These are phyloP conservation scores for Megamerina dolium DNA, from an alignment of 2,888 invertebrate genomes.

Conservation along the genomic window DNA sequence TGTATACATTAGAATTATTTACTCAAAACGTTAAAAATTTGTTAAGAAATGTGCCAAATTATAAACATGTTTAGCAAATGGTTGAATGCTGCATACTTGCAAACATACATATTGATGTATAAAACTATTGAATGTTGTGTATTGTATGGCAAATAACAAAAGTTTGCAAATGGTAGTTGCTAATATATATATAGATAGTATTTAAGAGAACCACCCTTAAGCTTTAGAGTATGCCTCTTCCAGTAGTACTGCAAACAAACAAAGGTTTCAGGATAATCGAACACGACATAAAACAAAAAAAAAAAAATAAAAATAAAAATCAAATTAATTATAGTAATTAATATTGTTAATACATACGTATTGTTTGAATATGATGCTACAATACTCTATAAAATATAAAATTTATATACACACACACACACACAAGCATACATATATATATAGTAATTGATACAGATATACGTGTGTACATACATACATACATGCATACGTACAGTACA, in stretches of 20 bases:
- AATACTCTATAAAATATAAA: constrained; percentile 7
- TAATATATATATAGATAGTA: too few species aligned
- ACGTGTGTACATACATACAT: constrained; percentile 1
- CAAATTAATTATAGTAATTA: background rate
- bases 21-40: too few species aligned
- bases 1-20: too few species aligned
- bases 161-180: too few species aligned
- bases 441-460: constrained; percentile 8
- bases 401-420: constrained; percentile 10
- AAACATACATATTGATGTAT: too few species aligned
- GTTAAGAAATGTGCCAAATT: too few species aligned
- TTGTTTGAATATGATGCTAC: background rate
- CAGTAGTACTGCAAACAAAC: background rate
- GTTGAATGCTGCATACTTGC: too few species aligned
- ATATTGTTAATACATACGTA: background rate
- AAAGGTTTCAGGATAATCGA: background rate
- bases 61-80: too few species aligned
- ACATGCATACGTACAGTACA: constrained; percentile 17
- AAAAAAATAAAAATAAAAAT: background rate
- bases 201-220: too few species aligned
- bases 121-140: too few species aligned
- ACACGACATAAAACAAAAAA: background rate
- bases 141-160: too few species aligned
- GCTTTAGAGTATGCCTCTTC: too few species aligned
- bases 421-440: constrained; percentile 11